Percentiles rank a stretch among this genome's conserved stretches.
These are phyloP conservation scores for Anagrus nilaparvatae DNA, from an alignment of 1,140 invertebrate genomes.

Conservation along the genomic window DNA sequence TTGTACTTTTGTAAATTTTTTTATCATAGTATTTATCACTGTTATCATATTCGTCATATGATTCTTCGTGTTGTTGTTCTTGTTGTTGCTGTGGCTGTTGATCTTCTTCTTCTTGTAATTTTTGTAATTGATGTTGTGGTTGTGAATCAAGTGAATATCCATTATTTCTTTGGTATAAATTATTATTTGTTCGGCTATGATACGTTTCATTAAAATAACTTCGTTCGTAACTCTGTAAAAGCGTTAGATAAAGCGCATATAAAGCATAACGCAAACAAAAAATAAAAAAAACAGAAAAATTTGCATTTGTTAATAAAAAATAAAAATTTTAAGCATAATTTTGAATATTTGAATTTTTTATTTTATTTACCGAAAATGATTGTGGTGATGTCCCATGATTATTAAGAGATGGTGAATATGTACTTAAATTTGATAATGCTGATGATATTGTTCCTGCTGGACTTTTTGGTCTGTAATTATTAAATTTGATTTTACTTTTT, in stretches of 20 bases:
- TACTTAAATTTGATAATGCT: conserved; percentile 45
- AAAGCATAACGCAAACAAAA: conserved; percentile 19
- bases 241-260: conserved; percentile 34
- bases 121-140: conserved; percentile 9
- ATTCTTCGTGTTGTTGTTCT: too few relatives aligned
- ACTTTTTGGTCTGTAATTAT: conserved; percentile 47
- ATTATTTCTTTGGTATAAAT: too few relatives aligned
- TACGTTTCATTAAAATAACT: too few relatives aligned
- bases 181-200: conserved; percentile 24
- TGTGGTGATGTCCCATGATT: conserved; percentile 35
- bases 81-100: conserved; percentile 27
- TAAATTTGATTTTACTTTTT: conserved; percentile 7
- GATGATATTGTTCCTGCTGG: conserved; percentile 57
- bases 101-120: conserved; percentile 21
- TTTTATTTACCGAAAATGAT: conserved; percentile 38
- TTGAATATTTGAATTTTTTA: too few relatives aligned
- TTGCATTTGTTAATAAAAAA: too few relatives aligned
- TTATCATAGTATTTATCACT: too few relatives aligned
- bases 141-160: conserved; percentile 21
- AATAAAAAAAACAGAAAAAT: neutral
- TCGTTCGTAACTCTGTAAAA: conserved; percentile 36
- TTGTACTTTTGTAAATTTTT: too few relatives aligned
- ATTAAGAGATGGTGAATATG: conserved; percentile 43
- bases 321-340: too few relatives aligned
- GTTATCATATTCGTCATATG: too few relatives aligned